phyloP scores from a whole-genome alignment of 2,888 invertebrate species.

The Laspeyria flexula region DNA sequence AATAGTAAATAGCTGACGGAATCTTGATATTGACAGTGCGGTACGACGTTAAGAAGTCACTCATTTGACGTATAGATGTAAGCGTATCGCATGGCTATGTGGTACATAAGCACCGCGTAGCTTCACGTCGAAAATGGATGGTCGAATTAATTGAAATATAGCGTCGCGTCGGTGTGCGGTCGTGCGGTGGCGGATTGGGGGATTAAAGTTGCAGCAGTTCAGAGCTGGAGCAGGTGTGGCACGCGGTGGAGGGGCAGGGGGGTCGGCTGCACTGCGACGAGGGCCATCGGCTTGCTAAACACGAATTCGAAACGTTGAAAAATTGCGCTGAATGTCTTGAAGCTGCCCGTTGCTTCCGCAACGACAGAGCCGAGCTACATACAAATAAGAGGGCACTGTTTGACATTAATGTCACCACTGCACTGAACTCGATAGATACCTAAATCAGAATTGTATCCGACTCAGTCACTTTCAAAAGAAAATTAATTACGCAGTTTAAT shows the following conservation, averaged over 20 bases:
- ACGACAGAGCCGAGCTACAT: slow-evolving; percentile 71
- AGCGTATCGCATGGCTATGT: slow-evolving; percentile 61
- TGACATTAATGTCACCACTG: slow-evolving; percentile 32
- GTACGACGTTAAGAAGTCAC: slow-evolving; percentile 45
- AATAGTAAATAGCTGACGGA: slow-evolving; percentile 18
- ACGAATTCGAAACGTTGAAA: slow-evolving; percentile 80
- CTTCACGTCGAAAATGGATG: slow-evolving; percentile 75
- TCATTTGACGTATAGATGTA: slow-evolving; percentile 46
- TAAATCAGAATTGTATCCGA: not conserved
- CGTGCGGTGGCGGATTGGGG: slow-evolving; percentile 76
- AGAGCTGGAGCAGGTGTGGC: slow-evolving; percentile 72
- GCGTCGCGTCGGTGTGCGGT: slow-evolving; percentile 75
- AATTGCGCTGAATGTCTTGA: slow-evolving; percentile 81
- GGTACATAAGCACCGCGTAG: slow-evolving; percentile 65
- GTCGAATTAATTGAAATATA: slow-evolving; percentile 84
- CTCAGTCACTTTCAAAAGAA: too few species aligned
- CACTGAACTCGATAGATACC: too few species aligned
- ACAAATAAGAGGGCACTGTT: slow-evolving; percentile 71
- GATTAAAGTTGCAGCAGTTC: slow-evolving; percentile 81
- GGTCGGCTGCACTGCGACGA: slow-evolving; percentile 60
- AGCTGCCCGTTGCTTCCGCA: slow-evolving; percentile 71
- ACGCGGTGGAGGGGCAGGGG: slow-evolving; percentile 38
- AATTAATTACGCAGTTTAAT: too few species aligned
- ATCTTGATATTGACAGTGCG: slow-evolving; percentile 14
- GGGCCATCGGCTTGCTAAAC: slow-evolving; percentile 73